These are phyloP conservation scores for Protophormia terraenovae DNA, from an alignment of 2,888 invertebrate species.

Conservation along the genomic window DNA sequence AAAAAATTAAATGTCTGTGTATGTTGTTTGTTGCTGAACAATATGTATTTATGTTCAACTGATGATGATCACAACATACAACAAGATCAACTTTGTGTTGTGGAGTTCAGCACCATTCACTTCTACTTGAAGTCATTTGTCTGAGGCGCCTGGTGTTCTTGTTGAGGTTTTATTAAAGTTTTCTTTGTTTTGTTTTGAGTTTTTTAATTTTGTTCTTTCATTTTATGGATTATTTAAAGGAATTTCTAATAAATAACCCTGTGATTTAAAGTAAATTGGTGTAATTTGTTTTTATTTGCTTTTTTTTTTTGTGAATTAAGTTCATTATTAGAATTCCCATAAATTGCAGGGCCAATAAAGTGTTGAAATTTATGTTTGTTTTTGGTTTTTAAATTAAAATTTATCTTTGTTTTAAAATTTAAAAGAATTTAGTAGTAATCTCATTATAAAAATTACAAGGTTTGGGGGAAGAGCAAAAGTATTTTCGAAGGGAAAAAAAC, in stretches of 20 bases:
- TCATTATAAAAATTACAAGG: neutral
- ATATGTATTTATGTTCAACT: neutral
- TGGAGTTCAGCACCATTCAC: neutral
- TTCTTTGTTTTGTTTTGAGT: too few relatives aligned
- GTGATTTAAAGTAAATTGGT: constrained; percentile 54
- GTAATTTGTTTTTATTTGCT: constrained; percentile 29
- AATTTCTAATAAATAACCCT: constrained; percentile 52
- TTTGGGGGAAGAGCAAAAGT: neutral
- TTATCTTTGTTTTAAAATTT: neutral
- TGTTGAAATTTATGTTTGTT: neutral
- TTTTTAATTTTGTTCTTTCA: too few relatives aligned
- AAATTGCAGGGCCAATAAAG: constrained; percentile 20
- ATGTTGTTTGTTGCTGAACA: neutral
- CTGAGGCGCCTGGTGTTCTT: constrained; percentile 46
- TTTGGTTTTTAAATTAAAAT: neutral
- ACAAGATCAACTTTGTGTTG: constrained; percentile 20
- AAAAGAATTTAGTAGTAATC: neutral
- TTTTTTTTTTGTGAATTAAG: neutral
- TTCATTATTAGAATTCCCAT: constrained; percentile 24
- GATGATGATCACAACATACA: constrained; percentile 17
- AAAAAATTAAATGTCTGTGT: constrained; percentile 14
- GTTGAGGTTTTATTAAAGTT: neutral
- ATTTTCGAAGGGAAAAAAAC: neutral
- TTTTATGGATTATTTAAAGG: constrained; percentile 31
- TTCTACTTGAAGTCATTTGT: constrained; percentile 37